Evolutionary conservation across 2,888 invertebrate species (phyloP), one percentile per base, ranked within the genome.

Genomic region (Elmis aenea): DNA sequence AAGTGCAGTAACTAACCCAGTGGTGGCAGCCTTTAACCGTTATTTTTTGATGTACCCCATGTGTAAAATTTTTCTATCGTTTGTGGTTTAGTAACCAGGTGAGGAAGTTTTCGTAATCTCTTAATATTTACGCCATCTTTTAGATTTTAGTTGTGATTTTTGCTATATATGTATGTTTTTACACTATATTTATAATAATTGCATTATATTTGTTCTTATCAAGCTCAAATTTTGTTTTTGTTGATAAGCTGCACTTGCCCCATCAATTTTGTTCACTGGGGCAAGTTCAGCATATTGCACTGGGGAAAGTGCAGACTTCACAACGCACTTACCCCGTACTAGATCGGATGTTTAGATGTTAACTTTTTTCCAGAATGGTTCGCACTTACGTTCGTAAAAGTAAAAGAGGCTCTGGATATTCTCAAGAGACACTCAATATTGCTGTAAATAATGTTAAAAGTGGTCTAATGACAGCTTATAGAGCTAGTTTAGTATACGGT

Each of bases 351-450:
- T 10, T 15, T 30, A n/a, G n/a, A n/a, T n/a, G n/a, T n/a, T n/a
- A n/a, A n/a, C n/a, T n/a, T n/a, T n/a, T n/a, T n/a, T 33, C 21
- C 24, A 31, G 20, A 22, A 35, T 35, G 35, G 35, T 29, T n/a
- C 15, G 24, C 5, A 8, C 2, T 5, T 35, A 35, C 11, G 18
- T 13, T 5, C 12, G 23, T 1, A 29, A 29, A 24, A 15, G 14
- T 13, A 12, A n/a, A 28, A 2, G 13, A 25, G 13, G 16, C 1
- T 13, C 10, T 10, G 14, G 2, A 9, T 29, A 23, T 9, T 2
- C 3, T 23, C 11, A 33, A 24, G 31, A 33, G 8, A 27, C 26
- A 18, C 18, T 33, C 3, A 15, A 21, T 20, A 31, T n/a, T 13
- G 42, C 34, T 8, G 12, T 35, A 14, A 26, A 27, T 10, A 22